Evolutionary conservation across 2,797 vertebrate species (phyloP).

Genomic region (Alectoris magna): DNA sequence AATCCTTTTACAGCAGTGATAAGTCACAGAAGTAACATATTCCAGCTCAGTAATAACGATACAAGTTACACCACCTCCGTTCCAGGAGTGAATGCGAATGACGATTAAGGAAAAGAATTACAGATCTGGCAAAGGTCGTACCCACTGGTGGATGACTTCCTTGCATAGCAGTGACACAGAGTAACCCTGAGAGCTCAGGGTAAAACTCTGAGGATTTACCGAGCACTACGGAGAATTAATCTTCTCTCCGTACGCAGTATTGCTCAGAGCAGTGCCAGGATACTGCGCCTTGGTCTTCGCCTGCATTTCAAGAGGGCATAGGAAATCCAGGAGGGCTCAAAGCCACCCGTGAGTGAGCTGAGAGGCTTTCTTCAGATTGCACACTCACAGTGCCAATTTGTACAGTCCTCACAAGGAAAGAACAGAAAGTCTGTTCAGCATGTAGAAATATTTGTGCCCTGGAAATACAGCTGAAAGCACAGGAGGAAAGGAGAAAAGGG

Average conservation of each 20-base stretch:
- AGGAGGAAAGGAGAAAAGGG: neutral
- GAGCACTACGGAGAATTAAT: neutral
- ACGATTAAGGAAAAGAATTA: conserved; percentile 8
- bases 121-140: neutral
- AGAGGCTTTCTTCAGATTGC: neutral
- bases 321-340: neutral
- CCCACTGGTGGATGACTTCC: neutral
- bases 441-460: neutral
- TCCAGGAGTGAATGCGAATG: neutral
- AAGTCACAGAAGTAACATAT: neutral
- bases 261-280: neutral
- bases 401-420: neutral
- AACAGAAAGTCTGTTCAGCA: neutral
- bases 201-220: neutral
- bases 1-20: neutral
- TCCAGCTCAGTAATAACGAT: neutral
- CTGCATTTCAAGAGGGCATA: neutral
- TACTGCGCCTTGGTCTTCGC: neutral
- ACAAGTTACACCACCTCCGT: conserved; percentile 1
- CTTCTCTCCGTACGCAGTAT: neutral
- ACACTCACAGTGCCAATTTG: neutral
- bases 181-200: neutral
- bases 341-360: neutral
- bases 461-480: neutral
- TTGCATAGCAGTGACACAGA: neutral